phyloP scores from a whole-genome alignment of 2,113 vertebrate species.

The Stigmatopora argus region DNA sequence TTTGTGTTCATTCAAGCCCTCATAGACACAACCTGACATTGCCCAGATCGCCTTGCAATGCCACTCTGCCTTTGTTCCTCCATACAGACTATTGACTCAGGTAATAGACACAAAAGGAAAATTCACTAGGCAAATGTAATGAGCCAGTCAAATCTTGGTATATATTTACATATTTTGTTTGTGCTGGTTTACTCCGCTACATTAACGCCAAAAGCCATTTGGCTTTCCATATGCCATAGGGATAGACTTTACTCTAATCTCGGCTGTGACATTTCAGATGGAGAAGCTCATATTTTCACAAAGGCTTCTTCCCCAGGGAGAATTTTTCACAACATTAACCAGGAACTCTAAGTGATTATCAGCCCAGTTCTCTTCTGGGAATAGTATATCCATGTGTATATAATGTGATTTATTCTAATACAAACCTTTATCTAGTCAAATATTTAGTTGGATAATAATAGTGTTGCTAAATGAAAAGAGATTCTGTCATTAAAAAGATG shows the following conservation, averaged over 20 bases:
- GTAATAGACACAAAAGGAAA: constrained; percentile 14
- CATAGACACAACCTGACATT: constrained; percentile 2
- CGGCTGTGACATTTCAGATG: constrained; percentile 62
- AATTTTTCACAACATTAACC: constrained; percentile 75
- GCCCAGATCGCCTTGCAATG: constrained; percentile 20
- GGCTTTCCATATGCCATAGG: constrained; percentile 28
- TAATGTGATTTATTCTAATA: constrained; percentile 62
- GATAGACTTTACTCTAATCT: constrained; percentile 31
- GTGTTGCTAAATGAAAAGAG: constrained; percentile 43
- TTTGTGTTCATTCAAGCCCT: constrained; percentile 16
- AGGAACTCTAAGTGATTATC: constrained; percentile 62
- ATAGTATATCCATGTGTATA: constrained; percentile 30
- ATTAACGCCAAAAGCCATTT: constrained; percentile 35
- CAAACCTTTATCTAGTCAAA: constrained; percentile 54
- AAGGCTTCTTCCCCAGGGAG: constrained; percentile 61
- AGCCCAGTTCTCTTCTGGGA: constrained; percentile 58
- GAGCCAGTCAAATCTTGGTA: constrained; percentile 42
- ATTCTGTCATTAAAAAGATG: constrained; percentile 24
- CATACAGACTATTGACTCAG: constrained; percentile 18
- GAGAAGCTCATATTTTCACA: constrained; percentile 70
- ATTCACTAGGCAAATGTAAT: constrained; percentile 28
- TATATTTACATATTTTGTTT: constrained; percentile 47
- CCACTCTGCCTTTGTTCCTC: constrained; percentile 14
- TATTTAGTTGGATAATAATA: constrained; percentile 62
- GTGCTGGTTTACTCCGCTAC: constrained; percentile 28